Percentiles rank a stretch among this genome's conserved stretches.
phyloP scores from a whole-genome alignment of 2,797 vertebrate genomes.

The Tolypeutes matacus region DNA sequence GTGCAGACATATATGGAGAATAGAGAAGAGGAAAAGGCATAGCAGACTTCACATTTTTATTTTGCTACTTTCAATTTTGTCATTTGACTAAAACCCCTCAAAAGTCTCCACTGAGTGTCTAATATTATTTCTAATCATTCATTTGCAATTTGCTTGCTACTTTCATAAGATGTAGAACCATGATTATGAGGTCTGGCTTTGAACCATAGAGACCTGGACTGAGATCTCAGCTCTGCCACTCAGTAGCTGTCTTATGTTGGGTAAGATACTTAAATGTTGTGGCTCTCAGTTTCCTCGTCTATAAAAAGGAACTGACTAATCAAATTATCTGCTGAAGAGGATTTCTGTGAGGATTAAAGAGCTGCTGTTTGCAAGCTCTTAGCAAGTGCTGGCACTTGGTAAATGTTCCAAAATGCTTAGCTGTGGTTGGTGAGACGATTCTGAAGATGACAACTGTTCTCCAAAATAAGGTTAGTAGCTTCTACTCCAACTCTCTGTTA shows the following conservation, averaged over 20 bases:
- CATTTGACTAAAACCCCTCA: not conserved
- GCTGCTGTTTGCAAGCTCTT: not conserved
- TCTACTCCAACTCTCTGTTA: not conserved
- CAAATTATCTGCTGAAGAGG: not conserved
- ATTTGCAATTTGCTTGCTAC: not conserved
- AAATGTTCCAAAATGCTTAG: not conserved
- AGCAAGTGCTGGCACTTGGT: not conserved
- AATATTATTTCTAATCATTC: not conserved
- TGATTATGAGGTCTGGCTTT: not conserved
- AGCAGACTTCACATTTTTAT: not conserved
- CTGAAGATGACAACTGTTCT: not conserved
- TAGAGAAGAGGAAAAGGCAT: conserved; percentile 79
- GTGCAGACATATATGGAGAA: conserved; percentile 49
- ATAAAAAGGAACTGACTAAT: not conserved
- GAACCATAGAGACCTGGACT: not conserved
- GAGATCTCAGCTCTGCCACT: not conserved
- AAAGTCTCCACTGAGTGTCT: not conserved
- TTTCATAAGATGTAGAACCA: not conserved
- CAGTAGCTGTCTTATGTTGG: not conserved
- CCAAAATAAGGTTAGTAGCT: not conserved
- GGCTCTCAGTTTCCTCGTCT: not conserved
- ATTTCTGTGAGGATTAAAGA: not conserved
- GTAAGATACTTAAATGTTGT: not conserved
- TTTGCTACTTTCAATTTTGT: not conserved
- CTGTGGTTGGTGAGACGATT: not conserved